Evolutionary conservation across 2,797 vertebrate species (phyloP), one percentile per base, ranked within the genome.

Genomic region (Sebastes itinus): DNA sequence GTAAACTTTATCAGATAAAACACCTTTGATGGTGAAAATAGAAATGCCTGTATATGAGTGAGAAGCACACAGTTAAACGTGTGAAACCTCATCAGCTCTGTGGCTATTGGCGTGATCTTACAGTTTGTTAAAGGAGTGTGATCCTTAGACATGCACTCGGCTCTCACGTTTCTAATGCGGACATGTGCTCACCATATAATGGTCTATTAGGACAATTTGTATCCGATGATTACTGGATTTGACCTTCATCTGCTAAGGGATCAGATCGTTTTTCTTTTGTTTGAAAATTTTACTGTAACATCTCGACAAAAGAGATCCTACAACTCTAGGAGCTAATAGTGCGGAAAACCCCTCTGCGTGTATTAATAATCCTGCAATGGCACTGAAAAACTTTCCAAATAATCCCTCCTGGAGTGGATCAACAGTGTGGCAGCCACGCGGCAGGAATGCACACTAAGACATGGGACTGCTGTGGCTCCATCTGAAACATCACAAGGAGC

Each of bases 401-500:
- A 72, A 82, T 81, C 87, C 64, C 82, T 78, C 64, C 58, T 60
- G 69, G 83, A 85, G 76, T 71, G 69, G 80, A 84, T 79, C 72
- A 72, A 38, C 75, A 72, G 82, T 66, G 88, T 82, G 89, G 83
- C 89, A 78, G 86, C 84, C 84, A 56, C 71, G 64, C 59, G 12
- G 81, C 88, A 83, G 79, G 55, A 83, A 91, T 77, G 61, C 81
- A 83, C 71, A 82, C 82, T 77, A 68, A 78, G 83, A 84, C 87
- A 77, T 70, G 81, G 79, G 83, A 76, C 83, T 72, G 78, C 68
- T 73, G 76, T 77, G 82, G 80, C 82, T 80, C 63, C 81, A 86
- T 85, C 60, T 84, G 78, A 93, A 85, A 80, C 84, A 89, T 90
- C 87, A 81, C 65, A 89, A 90, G 56, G 70, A 76, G 87, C 78